phyloP scores from a whole-genome alignment of 2,888 invertebrate genomes.

The Agrotis segetum region DNA sequence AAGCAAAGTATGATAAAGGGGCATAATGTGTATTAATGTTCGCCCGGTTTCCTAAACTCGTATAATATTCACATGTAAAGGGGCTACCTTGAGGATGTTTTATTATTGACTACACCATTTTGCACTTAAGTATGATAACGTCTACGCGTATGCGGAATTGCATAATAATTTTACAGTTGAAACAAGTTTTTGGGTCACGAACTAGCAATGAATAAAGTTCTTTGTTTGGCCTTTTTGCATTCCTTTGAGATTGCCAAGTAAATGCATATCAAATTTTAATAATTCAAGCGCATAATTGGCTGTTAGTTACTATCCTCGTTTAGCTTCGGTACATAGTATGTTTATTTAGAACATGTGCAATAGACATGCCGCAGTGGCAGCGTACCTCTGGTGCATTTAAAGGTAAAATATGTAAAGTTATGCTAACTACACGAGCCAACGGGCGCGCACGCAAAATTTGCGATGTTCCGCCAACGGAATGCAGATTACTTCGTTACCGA shows the following conservation, averaged over 20 bases:
- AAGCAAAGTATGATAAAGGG: slow-evolving; percentile 80
- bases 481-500: slow-evolving; percentile 80
- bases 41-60: slow-evolving; percentile 63
- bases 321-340: slow-evolving; percentile 8
- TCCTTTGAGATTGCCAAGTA: slow-evolving; percentile 32
- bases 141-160: slow-evolving; percentile 38
- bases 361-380: slow-evolving; percentile 41
- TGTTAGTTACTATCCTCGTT: background rate
- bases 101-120: slow-evolving; percentile 65
- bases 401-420: slow-evolving; percentile 85
- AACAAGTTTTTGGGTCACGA: slow-evolving; percentile 53
- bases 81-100: slow-evolving; percentile 59
- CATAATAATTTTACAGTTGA: slow-evolving; percentile 55
- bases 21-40: slow-evolving; percentile 67
- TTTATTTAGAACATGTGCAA: slow-evolving; percentile 39
- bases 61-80: slow-evolving; percentile 62
- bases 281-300: slow-evolving; percentile 25
- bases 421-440: slow-evolving; percentile 80
- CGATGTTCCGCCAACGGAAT: slow-evolving; percentile 73
- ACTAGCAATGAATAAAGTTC: slow-evolving; percentile 34
- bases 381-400: slow-evolving; percentile 73
- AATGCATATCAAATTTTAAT: slow-evolving; percentile 27
- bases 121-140: slow-evolving; percentile 62
- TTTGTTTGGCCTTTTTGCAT: slow-evolving; percentile 41
- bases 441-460: slow-evolving; percentile 80